phyloP scores from a whole-genome alignment of 37 sponge, comb jelly and placozoan species.

The Hexactinellida sp. region DNA sequence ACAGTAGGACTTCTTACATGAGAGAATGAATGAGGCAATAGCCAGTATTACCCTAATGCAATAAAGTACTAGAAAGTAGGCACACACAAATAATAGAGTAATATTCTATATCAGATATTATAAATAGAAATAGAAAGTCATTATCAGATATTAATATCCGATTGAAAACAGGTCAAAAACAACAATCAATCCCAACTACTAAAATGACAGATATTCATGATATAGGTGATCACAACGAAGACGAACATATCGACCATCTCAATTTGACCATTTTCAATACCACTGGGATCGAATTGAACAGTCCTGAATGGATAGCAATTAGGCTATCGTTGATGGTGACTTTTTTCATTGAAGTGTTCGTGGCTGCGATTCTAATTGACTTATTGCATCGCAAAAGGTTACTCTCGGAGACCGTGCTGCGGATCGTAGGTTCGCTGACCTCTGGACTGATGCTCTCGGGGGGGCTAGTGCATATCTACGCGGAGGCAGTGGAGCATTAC shows the following conservation, averaged over 20 bases:
- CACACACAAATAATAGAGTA: no score
- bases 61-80: background rate
- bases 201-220: background rate
- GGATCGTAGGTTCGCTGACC: background rate
- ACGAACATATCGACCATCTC: background rate
- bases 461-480: background rate
- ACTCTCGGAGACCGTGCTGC: background rate
- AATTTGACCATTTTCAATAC: background rate
- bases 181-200: background rate
- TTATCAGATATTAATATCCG: background rate
- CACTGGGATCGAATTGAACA: background rate
- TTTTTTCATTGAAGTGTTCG: background rate
- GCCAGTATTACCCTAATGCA: background rate
- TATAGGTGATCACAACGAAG: background rate
- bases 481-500: slow-evolving; percentile 2
- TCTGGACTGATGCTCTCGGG: background rate
- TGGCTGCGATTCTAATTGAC: background rate
- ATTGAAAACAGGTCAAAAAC: background rate
- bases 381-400: background rate
- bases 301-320: background rate
- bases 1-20: no score
- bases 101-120: no score
- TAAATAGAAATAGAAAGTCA: no score
- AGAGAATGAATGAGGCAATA: slow-evolving; percentile 8
- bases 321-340: background rate